phyloP scores from a whole-genome alignment of 2,113 vertebrate genomes.

The Leuciscus idus region DNA sequence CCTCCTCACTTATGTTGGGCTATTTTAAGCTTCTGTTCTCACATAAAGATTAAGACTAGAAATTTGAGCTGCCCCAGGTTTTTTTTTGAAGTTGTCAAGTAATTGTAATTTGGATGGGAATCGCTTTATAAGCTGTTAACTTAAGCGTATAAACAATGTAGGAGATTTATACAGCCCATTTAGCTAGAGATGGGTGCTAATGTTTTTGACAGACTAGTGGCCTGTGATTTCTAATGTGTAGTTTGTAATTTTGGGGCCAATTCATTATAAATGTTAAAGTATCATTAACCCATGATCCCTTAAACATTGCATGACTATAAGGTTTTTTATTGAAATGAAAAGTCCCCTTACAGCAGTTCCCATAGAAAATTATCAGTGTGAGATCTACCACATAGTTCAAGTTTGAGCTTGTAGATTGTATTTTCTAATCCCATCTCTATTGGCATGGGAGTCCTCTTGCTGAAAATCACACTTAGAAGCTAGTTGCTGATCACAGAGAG shows the following conservation, averaged over 20 bases:
- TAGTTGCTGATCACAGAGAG: slow-evolving; percentile 8
- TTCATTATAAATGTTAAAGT: not conserved
- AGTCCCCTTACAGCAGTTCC: not conserved
- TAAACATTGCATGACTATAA: not conserved
- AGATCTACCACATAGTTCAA: not conserved
- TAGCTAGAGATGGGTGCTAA: not conserved
- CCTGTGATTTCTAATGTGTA: not conserved
- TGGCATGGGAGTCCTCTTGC: slow-evolving; percentile 10
- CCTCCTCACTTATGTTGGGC: not conserved
- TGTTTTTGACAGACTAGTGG: not conserved
- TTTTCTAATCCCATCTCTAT: slow-evolving; percentile 19
- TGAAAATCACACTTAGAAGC: slow-evolving; percentile 3
- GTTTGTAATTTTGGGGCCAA: not conserved
- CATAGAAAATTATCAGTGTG: not conserved
- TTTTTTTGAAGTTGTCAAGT: not conserved
- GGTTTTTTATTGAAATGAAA: not conserved
- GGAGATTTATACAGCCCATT: not conserved
- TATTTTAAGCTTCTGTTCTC: not conserved
- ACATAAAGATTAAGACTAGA: not conserved
- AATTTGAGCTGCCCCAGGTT: not conserved
- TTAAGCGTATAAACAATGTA: not conserved
- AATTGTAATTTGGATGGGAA: slow-evolving; percentile 11
- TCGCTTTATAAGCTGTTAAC: not conserved
- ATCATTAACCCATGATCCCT: not conserved
- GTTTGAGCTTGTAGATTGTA: slow-evolving; percentile 14